phyloP scores from a whole-genome alignment of 1,140 invertebrate genomes.

The Drosophila saltans region DNA sequence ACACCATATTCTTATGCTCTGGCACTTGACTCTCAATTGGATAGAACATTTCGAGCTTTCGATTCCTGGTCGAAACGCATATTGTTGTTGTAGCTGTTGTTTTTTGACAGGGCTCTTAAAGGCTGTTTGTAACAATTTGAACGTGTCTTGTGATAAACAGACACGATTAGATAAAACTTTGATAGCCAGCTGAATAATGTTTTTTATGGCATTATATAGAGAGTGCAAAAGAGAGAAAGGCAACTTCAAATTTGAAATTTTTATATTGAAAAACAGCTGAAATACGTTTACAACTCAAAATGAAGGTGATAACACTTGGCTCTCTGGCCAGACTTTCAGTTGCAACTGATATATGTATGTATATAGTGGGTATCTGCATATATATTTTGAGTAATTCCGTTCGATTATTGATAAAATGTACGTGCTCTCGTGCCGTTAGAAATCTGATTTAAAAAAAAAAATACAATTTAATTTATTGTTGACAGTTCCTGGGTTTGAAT shows the following conservation, averaged over 20 bases:
- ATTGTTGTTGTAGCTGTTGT: not conserved
- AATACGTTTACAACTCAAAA: not conserved
- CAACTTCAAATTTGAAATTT: no score
- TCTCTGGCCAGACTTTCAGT: not conserved
- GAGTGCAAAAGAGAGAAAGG: no score
- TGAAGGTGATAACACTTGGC: not conserved
- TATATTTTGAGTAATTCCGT: conserved; percentile 32
- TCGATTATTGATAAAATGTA: conserved; percentile 60
- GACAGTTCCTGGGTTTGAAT: conserved; percentile 28
- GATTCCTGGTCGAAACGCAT: not conserved
- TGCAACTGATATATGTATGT: not conserved
- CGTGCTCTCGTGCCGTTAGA: conserved; percentile 34
- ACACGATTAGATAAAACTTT: conserved; percentile 11
- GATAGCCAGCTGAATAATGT: conserved; percentile 4
- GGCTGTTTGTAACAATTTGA: conserved; percentile 13
- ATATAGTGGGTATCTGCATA: not conserved
- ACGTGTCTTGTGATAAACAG: conserved; percentile 11
- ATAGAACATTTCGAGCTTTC: not conserved
- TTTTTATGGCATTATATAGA: not conserved
- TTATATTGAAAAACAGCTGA: not conserved
- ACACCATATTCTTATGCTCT: not conserved
- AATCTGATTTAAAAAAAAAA: conserved; percentile 38
- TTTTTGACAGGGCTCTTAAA: conserved; percentile 10
- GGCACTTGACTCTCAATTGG: conserved; percentile 9
- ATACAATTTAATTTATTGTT: conserved; percentile 52